Evolutionary conservation across 2,797 vertebrate species (phyloP), one percentile per base, ranked within the genome.

Genomic region (Bradypodion ventrale): DNA sequence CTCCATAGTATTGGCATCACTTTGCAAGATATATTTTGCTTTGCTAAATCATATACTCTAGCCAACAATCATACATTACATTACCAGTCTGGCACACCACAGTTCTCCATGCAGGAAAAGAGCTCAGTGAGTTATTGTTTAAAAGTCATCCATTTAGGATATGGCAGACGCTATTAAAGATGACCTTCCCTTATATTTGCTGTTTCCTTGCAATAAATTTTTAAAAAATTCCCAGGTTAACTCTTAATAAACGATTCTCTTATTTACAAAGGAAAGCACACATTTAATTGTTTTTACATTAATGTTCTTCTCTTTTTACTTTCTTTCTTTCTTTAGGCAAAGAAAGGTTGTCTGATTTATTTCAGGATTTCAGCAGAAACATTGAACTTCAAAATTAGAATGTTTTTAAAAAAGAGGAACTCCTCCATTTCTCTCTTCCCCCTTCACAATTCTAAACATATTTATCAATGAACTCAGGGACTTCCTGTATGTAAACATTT

Each of bases 1-100:
- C n/a, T 29, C 21, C 9, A 0, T 1, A 4, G 46, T 12, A 63
- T 12, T 3, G 5, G 4, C 6, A 27, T 7, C 3, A 4, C 13
- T 46, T 2, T 65, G 40, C 2, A 27, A 79, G 23, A 52, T 40
- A 19, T 27, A 29, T 12, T 52, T 35, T 16, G 7, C 44, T 5
- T 40, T 7, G 2, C 8, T 10, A 21, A 3, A 25, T 49, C 42
- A 32, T 63, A 23, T 74, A 59, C n/a, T 46, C 73, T 56, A 46
- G 8, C 35, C 37, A 40, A 59, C 4, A n/a, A 59, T 59, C 27
- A 4, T 56, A 12, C 16, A 7, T 44, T 56, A 25, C 4, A n/a
- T 42, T 73, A 44, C 29, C 44, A 7, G 44, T 52, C 46, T 19
- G 37, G 46, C 35, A 65, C 6, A 9, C 27, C 4, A 2, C 29